Percentiles rank a stretch among this genome's conserved stretches.
Evolutionary conservation across 2,113 vertebrate genomes (phyloP).

Genomic region (Orcinus orca): DNA sequence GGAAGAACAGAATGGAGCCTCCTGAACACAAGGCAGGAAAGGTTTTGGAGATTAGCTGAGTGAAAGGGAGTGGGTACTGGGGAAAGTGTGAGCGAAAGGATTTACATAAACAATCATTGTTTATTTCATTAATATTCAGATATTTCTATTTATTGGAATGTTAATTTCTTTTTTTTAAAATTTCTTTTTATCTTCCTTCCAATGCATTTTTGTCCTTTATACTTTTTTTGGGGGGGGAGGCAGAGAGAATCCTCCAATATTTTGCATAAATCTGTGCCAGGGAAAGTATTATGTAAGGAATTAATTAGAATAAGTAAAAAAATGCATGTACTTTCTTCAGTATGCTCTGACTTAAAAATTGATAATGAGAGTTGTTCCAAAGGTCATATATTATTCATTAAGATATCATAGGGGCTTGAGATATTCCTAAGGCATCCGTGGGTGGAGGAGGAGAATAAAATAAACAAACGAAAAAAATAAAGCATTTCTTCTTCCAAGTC

Average conservation of each 20-base stretch:
- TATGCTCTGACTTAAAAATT: slow-evolving; percentile 24
- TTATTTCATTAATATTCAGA: not conserved
- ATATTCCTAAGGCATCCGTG: not conserved
- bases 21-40: not conserved
- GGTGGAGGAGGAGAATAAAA: not conserved
- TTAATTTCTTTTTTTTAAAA: not conserved
- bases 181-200: not conserved
- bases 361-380: not conserved
- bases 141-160: not conserved
- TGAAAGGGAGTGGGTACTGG: too few relatives aligned
- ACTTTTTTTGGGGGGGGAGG: not conserved
- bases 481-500: not conserved
- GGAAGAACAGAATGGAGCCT: not conserved
- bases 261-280: not conserved
- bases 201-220: not conserved
- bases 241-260: not conserved
- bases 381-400: not conserved
- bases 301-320: slow-evolving; percentile 12
- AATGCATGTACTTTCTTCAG: not conserved
- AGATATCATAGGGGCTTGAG: not conserved
- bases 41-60: not conserved
- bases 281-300: not conserved
- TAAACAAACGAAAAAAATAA: not conserved
- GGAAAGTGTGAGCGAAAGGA: not conserved
- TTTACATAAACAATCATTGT: not conserved